These are phyloP conservation scores for Amphiprion clarkii DNA, from an alignment of 2,797 vertebrate genomes.

Conservation along the genomic window DNA sequence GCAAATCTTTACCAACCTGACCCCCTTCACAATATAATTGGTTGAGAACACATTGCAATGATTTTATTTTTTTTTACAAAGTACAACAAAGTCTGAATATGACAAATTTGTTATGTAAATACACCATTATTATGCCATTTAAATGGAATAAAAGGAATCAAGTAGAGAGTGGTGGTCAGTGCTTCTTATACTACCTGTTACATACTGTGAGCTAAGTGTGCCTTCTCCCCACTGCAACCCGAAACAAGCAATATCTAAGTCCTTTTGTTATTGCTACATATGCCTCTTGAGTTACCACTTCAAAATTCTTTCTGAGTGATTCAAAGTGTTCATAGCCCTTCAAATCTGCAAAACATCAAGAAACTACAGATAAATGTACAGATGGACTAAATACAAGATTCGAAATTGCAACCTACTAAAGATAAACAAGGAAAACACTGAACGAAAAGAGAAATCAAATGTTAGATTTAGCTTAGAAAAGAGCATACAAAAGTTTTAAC, in stretches of 20 bases:
- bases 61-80: slow-evolving; percentile 73
- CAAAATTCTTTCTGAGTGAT: slow-evolving; percentile 53
- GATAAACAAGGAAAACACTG: slow-evolving; percentile 6
- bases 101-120: slow-evolving; percentile 54
- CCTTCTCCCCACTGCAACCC: slow-evolving; percentile 54
- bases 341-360: slow-evolving; percentile 61
- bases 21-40: slow-evolving; percentile 53
- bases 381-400: slow-evolving; percentile 28
- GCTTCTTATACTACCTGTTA: slow-evolving; percentile 83
- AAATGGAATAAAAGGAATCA: slow-evolving; percentile 68
- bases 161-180: slow-evolving; percentile 77
- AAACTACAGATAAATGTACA: slow-evolving; percentile 31
- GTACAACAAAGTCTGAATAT: slow-evolving; percentile 62
- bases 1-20: slow-evolving; percentile 42
- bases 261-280: slow-evolving; percentile 82
- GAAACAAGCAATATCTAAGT: slow-evolving; percentile 49
- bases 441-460: slow-evolving; percentile 20
- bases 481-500: slow-evolving; percentile 45
- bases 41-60: slow-evolving; percentile 63
- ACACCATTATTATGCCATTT: slow-evolving; percentile 57
- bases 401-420: slow-evolving; percentile 18
- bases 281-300: slow-evolving; percentile 56
- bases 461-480: slow-evolving; percentile 51
- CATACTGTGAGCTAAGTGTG: slow-evolving; percentile 57
- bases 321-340: slow-evolving; percentile 82